phyloP scores from a whole-genome alignment of 2,113 vertebrate genomes.

The Forbesichthys agassizii region DNA sequence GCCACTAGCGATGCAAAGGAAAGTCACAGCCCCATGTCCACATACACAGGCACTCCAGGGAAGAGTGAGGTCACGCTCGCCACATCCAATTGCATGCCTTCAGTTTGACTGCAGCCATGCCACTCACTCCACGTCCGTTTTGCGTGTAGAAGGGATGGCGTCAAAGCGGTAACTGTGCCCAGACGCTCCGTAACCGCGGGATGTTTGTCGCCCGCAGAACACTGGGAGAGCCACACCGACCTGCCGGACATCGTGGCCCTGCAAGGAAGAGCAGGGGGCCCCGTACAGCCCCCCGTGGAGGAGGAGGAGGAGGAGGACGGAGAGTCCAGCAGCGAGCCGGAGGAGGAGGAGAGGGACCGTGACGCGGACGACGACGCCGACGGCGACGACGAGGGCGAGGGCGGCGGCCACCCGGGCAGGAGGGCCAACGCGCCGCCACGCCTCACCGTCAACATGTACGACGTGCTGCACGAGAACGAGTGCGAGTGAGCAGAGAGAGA shows the following conservation, averaged over 20 bases:
- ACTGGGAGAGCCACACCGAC: slow-evolving; percentile 86
- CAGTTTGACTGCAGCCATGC: too few species aligned
- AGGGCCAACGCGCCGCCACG: slow-evolving; percentile 52
- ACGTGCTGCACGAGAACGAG: slow-evolving; percentile 83
- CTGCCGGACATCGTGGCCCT: slow-evolving; percentile 79
- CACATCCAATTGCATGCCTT: too few species aligned
- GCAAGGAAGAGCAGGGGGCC: slow-evolving; percentile 70
- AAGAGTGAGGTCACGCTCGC: too few species aligned
- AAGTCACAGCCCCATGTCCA: too few species aligned
- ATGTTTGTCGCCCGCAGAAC: slow-evolving; percentile 61
- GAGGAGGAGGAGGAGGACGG: slow-evolving; percentile 76
- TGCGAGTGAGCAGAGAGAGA: slow-evolving; percentile 70
- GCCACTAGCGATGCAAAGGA: too few species aligned
- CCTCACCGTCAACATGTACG: slow-evolving; percentile 79
- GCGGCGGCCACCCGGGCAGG: slow-evolving; percentile 32
- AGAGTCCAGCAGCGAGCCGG: slow-evolving; percentile 85
- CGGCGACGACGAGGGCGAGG: slow-evolving; percentile 80
- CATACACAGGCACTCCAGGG: too few species aligned
- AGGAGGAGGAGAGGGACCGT: slow-evolving; percentile 85
- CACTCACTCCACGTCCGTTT: too few species aligned
- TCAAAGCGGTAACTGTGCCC: too few species aligned
- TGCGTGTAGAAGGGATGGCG: too few species aligned
- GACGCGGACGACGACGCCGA: slow-evolving; percentile 87
- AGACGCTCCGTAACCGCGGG: background rate
- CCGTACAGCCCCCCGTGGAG: slow-evolving; percentile 42